These are phyloP conservation scores for Callipepla californica DNA, from an alignment of 2,113 vertebrate genomes.

Conservation along the genomic window DNA sequence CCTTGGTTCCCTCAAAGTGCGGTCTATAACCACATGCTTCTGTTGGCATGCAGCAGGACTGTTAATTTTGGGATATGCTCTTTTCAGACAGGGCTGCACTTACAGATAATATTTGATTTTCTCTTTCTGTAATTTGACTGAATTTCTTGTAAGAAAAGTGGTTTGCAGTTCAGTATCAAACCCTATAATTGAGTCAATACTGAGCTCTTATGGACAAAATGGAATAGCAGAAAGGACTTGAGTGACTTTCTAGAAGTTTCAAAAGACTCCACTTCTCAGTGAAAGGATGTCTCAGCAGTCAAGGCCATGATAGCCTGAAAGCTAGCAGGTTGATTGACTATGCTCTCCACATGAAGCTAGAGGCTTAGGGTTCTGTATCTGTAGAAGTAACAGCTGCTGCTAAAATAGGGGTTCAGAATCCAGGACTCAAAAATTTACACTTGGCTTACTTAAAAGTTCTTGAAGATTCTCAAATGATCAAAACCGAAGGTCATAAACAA, in stretches of 20 bases:
- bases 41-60: not conserved
- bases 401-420: not conserved
- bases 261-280: not conserved
- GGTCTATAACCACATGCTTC: not conserved
- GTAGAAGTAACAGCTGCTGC: not conserved
- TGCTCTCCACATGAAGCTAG: not conserved
- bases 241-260: slow-evolving; percentile 12
- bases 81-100: not conserved
- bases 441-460: not conserved
- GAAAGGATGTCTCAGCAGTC: not conserved
- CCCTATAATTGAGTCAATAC: accelerated
- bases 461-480: slow-evolving; percentile 6
- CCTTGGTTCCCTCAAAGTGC: not conserved
- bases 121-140: not conserved
- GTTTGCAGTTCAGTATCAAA: not conserved
- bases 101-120: not conserved
- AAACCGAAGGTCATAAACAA: slow-evolving; percentile 3
- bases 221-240: not conserved
- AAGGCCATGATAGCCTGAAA: not conserved
- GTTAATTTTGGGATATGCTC: not conserved
- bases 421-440: not conserved
- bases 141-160: slow-evolving; percentile 1
- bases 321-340: not conserved
- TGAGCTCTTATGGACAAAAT: not conserved
- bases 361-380: not conserved